phyloP scores from a whole-genome alignment of 2,888 invertebrate species.

The Formica aserva region DNA sequence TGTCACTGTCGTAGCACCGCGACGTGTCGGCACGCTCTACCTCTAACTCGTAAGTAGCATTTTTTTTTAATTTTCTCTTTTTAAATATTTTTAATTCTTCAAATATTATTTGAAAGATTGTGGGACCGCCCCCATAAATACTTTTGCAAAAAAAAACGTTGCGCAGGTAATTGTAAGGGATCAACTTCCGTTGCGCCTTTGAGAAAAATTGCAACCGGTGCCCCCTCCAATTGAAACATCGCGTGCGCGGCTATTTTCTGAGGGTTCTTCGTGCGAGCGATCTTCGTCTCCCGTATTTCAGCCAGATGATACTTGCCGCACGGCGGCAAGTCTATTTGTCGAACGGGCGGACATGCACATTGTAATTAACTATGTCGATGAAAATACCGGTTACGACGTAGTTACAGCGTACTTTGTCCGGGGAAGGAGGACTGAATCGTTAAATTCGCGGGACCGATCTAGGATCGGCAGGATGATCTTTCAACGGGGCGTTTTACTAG shows the following conservation, averaged over 20 bases:
- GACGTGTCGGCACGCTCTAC: conserved; percentile 86
- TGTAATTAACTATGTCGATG: conserved; percentile 64
- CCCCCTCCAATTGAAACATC: conserved; percentile 28
- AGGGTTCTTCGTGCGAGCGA: conserved; percentile 10
- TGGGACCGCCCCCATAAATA: neutral
- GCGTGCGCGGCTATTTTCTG: conserved; percentile 35
- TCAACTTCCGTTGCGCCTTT: conserved; percentile 18
- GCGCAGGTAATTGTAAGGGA: neutral
- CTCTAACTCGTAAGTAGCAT: conserved; percentile 85
- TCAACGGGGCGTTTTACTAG: conserved; percentile 75
- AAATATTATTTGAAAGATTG: neutral
- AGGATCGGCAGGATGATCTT: conserved; percentile 62
- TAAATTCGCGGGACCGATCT: conserved; percentile 66
- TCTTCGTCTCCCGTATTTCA: conserved; percentile 42
- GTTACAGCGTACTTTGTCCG: conserved; percentile 70
- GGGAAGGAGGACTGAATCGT: conserved; percentile 69
- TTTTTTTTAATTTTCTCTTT: neutral
- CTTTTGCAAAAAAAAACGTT: conserved; percentile 2
- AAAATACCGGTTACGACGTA: conserved; percentile 66
- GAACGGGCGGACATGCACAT: conserved; percentile 47
- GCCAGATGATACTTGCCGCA: conserved; percentile 34
- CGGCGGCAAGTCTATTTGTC: conserved; percentile 40
- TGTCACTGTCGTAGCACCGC: conserved; percentile 86
- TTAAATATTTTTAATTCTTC: neutral
- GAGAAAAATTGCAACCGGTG: conserved; percentile 1